Evolutionary conservation across 2,113 vertebrate species (phyloP), one percentile per base, ranked within the genome.

Genomic region (Apteryx mantelli): DNA sequence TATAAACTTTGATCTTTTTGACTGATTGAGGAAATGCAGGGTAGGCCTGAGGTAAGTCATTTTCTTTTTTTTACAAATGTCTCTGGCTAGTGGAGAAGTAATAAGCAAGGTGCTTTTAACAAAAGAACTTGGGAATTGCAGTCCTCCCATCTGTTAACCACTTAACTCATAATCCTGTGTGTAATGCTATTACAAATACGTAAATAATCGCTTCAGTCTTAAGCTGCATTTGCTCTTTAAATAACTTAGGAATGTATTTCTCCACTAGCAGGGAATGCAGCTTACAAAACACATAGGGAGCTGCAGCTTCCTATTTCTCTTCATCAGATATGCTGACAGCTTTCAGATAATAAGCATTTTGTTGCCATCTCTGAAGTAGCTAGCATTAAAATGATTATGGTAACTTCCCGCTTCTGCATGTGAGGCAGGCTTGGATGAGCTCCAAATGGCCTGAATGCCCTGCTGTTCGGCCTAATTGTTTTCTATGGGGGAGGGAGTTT

Each of bases 131-230:
- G 21, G n/a, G 95, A 96, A 95, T 89, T 50, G 89, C 78, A 94
- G 64, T 90, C 55, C 38, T 65, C 70, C 58, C 48, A 56, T 95
- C 78, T 94, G 52, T n/a, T 84, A 95, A 82, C 60, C 61, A 82
- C 52, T 86, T 94, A 80, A 55, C 21, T 93, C 75, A 34, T 89
- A 97, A 96, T 96, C 88, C 65, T 79, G 13, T 58, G 64, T 56
- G 28, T 91, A 92, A 84, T 78, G 69, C 78, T 97, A 86, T 95
- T 95, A 96, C 52, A 91, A 91, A 87, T 86, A 38, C 40, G 50
- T 80, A 77, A 91, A 94, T 63, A 82, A 80, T 66, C 5, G 30
- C 34, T 85, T 93, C n/a, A 91, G 53, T 25, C 13, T 95, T 94
- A 88, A 89, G 55, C 81, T 93, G 40, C 36, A 55, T 80, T 30